Percentiles rank a stretch among this genome's conserved stretches.
Evolutionary conservation across 1,140 invertebrate species (phyloP).

Genomic region (Gryon sp.): DNA sequence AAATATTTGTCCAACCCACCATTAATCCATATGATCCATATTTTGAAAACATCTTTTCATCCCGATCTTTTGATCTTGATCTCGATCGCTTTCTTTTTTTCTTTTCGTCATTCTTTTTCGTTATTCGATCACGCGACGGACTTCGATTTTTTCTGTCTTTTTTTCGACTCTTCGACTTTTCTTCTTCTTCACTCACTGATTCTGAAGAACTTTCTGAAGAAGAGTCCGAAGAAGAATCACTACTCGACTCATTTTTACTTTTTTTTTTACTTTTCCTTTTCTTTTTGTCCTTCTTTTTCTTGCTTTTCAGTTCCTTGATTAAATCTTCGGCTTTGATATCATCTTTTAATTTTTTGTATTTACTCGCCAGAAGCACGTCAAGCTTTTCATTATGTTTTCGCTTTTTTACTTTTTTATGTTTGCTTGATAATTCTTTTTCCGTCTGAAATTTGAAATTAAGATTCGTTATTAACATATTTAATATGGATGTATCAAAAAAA

Average conservation of each 20-base stretch:
- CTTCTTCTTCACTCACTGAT: no score
- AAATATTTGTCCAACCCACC: no score
- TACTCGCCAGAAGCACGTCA: constrained; percentile 71
- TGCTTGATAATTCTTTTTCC: constrained; percentile 75
- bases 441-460: no score
- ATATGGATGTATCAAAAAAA: no score
- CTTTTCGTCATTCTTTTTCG: constrained; percentile 15
- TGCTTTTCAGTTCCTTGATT: constrained; percentile 72
- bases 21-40: constrained; percentile 21
- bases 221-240: constrained; percentile 36
- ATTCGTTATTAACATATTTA: no score
- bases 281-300: constrained; percentile 64
- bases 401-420: constrained; percentile 80
- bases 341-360: constrained; percentile 75
- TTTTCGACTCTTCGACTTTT: no score
- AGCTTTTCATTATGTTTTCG: constrained; percentile 71
- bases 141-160: constrained; percentile 31
- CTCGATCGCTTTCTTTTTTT: constrained; percentile 30
- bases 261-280: constrained; percentile 8
- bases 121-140: no score
- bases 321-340: constrained; percentile 71
- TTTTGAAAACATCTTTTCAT: background rate
- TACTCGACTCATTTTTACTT: constrained; percentile 51
- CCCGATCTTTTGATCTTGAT: background rate
- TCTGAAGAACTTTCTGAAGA: constrained; percentile 28